phyloP scores from a whole-genome alignment of 2,888 invertebrate genomes.

The Hedya salicella region DNA sequence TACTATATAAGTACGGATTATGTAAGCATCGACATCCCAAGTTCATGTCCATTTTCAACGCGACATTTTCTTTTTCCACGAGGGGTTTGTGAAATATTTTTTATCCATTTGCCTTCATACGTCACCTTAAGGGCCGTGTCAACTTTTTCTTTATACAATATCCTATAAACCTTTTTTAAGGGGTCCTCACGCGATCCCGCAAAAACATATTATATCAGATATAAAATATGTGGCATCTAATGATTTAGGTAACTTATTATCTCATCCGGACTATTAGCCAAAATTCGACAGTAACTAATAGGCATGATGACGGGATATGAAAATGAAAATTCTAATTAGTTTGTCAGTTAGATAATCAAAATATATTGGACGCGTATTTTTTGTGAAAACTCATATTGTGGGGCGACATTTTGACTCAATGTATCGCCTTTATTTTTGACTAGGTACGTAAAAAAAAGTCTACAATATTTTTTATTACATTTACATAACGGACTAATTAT shows the following conservation, averaged over 20 bases:
- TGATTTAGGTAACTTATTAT: not conserved
- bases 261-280: not conserved
- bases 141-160: slow-evolving; percentile 17
- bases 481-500: no score
- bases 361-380: no score
- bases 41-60: slow-evolving; percentile 15
- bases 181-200: not conserved
- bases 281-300: no score
- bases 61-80: not conserved
- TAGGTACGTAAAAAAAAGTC: no score
- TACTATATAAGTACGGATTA: no score
- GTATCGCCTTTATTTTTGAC: no score
- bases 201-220: not conserved
- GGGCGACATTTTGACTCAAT: no score
- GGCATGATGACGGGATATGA: no score
- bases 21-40: not conserved
- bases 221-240: not conserved
- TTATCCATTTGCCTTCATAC: slow-evolving; percentile 24
- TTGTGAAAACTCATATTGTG: no score
- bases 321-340: no score
- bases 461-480: no score
- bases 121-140: slow-evolving; percentile 23
- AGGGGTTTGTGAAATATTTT: slow-evolving; percentile 17
- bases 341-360: no score
- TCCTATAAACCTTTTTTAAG: slow-evolving; percentile 10